Evolutionary conservation across 2,888 invertebrate species (phyloP).

Genomic region (Megamerina dolium): DNA sequence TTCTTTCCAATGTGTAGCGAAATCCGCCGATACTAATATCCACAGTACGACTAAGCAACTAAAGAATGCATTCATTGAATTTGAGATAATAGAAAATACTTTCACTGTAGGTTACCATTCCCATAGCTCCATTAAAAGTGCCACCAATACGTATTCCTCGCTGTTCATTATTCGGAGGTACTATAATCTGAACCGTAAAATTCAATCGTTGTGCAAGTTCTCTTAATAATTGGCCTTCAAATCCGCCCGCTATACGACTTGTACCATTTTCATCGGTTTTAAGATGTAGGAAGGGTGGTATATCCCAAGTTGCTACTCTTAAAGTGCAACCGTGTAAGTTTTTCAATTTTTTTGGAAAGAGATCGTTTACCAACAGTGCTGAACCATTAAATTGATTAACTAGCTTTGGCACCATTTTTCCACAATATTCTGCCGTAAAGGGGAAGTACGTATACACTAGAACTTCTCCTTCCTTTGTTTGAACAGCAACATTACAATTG

Average conservation of each 20-base stretch:
- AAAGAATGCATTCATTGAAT: background rate
- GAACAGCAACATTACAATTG: constrained; percentile 34
- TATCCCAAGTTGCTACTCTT: constrained; percentile 14
- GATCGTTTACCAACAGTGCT: constrained; percentile 14
- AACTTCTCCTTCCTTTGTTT: constrained; percentile 27
- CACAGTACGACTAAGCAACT: constrained; percentile 22
- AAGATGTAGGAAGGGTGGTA: constrained; percentile 11
- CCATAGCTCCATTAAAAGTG: constrained; percentile 24
- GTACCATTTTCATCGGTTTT: constrained; percentile 1
- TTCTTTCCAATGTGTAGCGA: constrained; percentile 27
- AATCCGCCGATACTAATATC: constrained; percentile 28
- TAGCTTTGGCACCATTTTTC: constrained; percentile 12
- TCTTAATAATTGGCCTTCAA: constrained; percentile 26
- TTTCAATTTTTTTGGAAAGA: constrained; percentile 28
- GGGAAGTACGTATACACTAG: constrained; percentile 34
- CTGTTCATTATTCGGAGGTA: constrained; percentile 5
- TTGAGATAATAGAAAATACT: background rate
- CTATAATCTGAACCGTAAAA: constrained; percentile 19
- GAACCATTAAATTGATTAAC: constrained; percentile 25
- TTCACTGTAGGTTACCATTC: no score
- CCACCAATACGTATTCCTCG: constrained; percentile 9
- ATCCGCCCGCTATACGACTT: constrained; percentile 9
- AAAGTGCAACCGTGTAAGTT: constrained; percentile 26
- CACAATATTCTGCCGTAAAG: constrained; percentile 23
- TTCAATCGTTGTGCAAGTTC: constrained; percentile 26